Conservation (phyloP, 2,797 vertebrate genomes). For the Columba guinea region DNA sequence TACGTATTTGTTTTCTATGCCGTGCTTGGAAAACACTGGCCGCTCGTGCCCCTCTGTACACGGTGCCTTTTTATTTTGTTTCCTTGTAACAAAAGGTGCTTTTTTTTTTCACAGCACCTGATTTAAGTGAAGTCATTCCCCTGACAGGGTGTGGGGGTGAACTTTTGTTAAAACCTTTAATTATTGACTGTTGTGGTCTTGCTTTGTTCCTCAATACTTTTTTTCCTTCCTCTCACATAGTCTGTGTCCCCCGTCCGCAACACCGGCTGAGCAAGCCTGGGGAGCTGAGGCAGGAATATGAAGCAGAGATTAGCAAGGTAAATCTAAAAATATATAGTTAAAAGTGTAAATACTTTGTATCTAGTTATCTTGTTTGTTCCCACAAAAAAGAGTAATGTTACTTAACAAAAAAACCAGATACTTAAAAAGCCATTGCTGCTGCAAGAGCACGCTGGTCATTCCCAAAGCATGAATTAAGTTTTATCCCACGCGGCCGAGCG, state of each 20-base stretch:
- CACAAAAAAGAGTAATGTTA: not conserved
- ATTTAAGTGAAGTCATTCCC: not conserved
- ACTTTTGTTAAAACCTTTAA: not conserved
- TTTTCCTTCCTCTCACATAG: slow-evolving; percentile 47
- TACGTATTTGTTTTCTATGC: not conserved
- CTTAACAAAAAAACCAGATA: not conserved
- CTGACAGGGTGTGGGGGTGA: not conserved
- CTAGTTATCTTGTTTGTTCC: not conserved
- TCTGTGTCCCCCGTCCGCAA: slow-evolving; percentile 53
- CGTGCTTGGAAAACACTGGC: not conserved
- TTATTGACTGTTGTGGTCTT: not conserved
- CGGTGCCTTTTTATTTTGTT: fast-evolving
- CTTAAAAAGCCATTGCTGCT: not conserved
- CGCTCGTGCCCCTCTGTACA: not conserved
- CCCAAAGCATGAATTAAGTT: not conserved
- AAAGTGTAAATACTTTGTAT: not conserved
- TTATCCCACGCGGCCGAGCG: not conserved
- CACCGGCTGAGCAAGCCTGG: slow-evolving; percentile 79
- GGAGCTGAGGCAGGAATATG: slow-evolving; percentile 81
- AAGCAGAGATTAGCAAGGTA: slow-evolving; percentile 82
- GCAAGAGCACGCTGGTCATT: not conserved
- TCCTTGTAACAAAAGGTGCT: not conserved
- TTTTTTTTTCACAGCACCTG: not conserved
- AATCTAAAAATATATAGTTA: not conserved
- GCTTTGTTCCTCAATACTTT: not conserved